Evolutionary conservation across 2,888 invertebrate genomes (phyloP), one percentile per base, ranked within the genome.

Genomic region (Epistrophella euchroma): DNA sequence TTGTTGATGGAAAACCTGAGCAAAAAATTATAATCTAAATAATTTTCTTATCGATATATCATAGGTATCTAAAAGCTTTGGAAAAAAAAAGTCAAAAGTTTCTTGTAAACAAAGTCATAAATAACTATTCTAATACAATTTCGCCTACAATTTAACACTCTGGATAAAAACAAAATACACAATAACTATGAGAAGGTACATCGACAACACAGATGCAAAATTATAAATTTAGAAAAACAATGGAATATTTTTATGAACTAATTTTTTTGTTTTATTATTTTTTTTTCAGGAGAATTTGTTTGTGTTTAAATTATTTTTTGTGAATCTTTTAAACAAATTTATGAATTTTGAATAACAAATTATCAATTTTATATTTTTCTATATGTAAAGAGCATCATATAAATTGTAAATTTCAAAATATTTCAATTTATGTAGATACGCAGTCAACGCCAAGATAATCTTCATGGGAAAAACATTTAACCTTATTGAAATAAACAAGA

Each of bases 21-120:
- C 25, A 28, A 6, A 28, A 25, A 25, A 4, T 50, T 50, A 50
- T 15, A 52, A 52, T 25, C 50, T 52, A 15, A 25, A 52, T 15
- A 52, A 15, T 52, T 52, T 22, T 4, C 13, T 25, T 52, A 52
- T 28, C 15, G 52, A 52, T 52, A 25, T 28, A 52, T 25, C 2
- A 25, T 25, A 25, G n/a, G n/a, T n/a, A n/a, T 15, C 4, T 28
- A n/a, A 15, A 52, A n/a, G 7, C n/a, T 15, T 15, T 7, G 28
- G 1, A 52, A n/a, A 10, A 52, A 28, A 28, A 28, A n/a, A 52
- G 25, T n/a, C 52, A 52, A 52, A 52, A 52, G 7, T 28, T 2
- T 56, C 3, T 17, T 17, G 32, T 35, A 56, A 56, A 56, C 56
- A 56, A 56, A 56, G 32, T 56, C 56, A 56, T 56, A 56, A 56